These are phyloP conservation scores for Urechis unicinctus DNA, from an alignment of 2,888 invertebrate genomes.

Conservation along the genomic window DNA sequence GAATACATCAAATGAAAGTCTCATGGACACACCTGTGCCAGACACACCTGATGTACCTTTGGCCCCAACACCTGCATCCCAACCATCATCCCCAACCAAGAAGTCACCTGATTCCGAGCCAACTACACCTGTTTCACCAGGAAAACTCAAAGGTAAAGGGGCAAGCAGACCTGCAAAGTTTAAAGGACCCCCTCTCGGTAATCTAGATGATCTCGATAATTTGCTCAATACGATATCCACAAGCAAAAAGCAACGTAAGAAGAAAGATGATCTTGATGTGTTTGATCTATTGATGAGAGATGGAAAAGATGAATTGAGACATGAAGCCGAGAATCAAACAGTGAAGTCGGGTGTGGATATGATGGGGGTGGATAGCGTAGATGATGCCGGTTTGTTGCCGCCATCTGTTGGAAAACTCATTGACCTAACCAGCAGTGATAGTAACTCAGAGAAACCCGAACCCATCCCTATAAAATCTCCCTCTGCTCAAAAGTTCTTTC, in stretches of 20 bases:
- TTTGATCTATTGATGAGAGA: conserved; percentile 2
- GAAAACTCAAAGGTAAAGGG: background rate
- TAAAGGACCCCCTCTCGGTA: conserved; percentile 6
- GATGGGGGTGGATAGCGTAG: conserved; percentile 3
- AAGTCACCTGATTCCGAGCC: background rate
- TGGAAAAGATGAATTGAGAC: background rate
- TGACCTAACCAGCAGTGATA: conserved; percentile 11
- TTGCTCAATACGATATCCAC: conserved; percentile 6
- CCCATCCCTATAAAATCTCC: background rate
- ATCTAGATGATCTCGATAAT: conserved; percentile 11
- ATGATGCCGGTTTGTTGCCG: background rate
- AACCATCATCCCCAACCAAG: background rate
- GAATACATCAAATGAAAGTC: conserved; percentile 20
- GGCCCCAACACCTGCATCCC: conserved; percentile 15
- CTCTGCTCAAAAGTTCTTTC: background rate
- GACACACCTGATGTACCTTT: conserved; percentile 24
- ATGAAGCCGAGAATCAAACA: background rate
- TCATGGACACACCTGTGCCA: conserved; percentile 25
- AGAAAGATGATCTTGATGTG: conserved; percentile 1
- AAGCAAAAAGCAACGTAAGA: background rate
- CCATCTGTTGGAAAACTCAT: conserved; percentile 8
- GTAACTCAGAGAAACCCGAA: background rate
- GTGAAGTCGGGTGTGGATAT: background rate
- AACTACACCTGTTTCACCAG: background rate
- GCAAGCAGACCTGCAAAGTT: background rate